A percentile compares a stretch with the other conserved stretches of the same genome.
phyloP scores from a whole-genome alignment of 92 coral and sea anemone species.

The Meandrina meandrites region DNA sequence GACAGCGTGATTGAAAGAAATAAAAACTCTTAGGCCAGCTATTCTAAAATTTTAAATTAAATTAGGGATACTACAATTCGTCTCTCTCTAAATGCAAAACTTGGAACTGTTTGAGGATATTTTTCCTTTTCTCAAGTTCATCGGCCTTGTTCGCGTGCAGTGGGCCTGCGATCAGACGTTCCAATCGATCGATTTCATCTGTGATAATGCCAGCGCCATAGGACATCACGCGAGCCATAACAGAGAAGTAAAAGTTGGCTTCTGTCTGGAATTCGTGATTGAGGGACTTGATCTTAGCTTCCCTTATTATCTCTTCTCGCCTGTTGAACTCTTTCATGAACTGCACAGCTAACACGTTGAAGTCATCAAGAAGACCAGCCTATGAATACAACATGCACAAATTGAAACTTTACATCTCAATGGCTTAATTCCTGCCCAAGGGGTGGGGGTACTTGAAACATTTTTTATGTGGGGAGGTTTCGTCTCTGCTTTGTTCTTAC shows the following conservation, averaged over 20 bases:
- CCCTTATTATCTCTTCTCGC: conserved; percentile 70
- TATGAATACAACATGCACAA: conserved; percentile 20
- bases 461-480: too few relatives aligned
- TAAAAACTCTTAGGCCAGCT: neutral
- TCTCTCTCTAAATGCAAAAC: conserved; percentile 85
- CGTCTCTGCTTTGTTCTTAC: too few relatives aligned
- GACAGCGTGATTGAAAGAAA: neutral
- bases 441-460: too few relatives aligned
- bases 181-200: conserved; percentile 84
- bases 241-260: conserved; percentile 77
- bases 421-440: too few relatives aligned
- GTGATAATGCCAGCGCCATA: conserved; percentile 73
- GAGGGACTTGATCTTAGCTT: conserved; percentile 54
- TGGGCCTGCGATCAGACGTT: conserved; percentile 90
- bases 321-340: conserved; percentile 85
- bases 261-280: conserved; percentile 59
- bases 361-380: conserved; percentile 93
- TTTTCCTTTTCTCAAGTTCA: conserved; percentile 88
- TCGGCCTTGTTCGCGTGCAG: conserved; percentile 92
- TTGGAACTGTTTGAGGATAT: conserved; percentile 87
- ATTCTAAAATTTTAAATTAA: too few relatives aligned
- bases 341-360: conserved; percentile 72
- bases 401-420: too few relatives aligned
- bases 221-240: conserved; percentile 73
- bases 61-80: conserved; percentile 61